Evolutionary conservation across 2,797 vertebrate species (phyloP), one percentile per base, ranked within the genome.

Genomic region (Danionella dracula): DNA sequence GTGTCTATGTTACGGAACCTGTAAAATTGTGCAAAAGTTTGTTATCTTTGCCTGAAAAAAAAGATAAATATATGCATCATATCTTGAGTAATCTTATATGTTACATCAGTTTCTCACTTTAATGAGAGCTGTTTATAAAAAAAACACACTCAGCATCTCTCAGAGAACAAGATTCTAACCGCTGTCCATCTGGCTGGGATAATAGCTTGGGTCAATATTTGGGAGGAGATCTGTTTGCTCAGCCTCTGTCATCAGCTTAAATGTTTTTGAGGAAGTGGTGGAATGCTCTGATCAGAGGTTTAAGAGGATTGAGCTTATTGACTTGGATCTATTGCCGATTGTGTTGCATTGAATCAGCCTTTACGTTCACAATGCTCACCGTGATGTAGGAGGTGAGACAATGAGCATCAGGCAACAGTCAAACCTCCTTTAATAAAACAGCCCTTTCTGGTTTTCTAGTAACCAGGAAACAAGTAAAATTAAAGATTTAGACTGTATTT

Each of bases 301-400:
- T 75, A n/a, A 63, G 51, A 53, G 68, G 66, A 76, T 78, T 77
- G 62, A 51, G 42, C 48, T 71, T 76, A 71, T 73, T 72, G 68
- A 77, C 58, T 65, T 57, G 74, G 75, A 76, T 69, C 61, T 34
- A 66, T 68, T 38, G 54, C 15, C 29, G 41, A 70, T 50, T 64
- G 56, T 40, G 57, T 62, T 65, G 53, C 61, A 63, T 63, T 69
- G 40, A 62, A 37, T 61, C 15, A 42, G 55, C 66, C 19, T 53
- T 37, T 31, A 49, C 13, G 62, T 29, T 41, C 41, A 54, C 56
- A 32, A 56, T 49, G 37, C 45, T 31, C 68, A 57, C 61, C 48
- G 45, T 71, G 64, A 71, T 65, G 15, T 38, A 45, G 38, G 34
- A 51, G 56, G 38, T 38, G 16, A 42, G 45, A 51, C 38, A 32